These are phyloP conservation scores for Brienomyrus brachyistius DNA, from an alignment of 2,113 vertebrate species.

Conservation along the genomic window DNA sequence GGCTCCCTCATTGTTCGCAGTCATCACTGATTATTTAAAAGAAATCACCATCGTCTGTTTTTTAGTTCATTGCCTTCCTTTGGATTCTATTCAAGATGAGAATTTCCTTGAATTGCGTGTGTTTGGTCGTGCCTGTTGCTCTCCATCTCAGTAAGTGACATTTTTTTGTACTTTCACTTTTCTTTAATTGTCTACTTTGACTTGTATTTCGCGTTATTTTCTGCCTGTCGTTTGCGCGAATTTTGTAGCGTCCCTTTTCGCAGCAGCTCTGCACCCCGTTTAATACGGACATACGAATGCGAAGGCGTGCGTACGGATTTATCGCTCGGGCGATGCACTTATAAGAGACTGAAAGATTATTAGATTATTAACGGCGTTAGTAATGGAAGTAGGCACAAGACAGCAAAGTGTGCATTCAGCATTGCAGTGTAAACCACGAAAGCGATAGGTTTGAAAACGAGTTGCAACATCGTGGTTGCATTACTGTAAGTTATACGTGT, in stretches of 20 bases:
- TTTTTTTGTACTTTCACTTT: not conserved
- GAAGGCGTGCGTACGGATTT: not conserved
- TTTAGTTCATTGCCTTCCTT: not conserved
- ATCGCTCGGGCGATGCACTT: not conserved
- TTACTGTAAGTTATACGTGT: not conserved
- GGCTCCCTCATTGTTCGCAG: not conserved
- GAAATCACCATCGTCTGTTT: not conserved
- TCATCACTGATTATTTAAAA: not conserved
- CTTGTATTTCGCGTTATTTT: not conserved
- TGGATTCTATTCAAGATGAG: slow-evolving; percentile 49
- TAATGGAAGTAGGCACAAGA: not conserved
- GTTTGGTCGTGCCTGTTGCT: slow-evolving; percentile 64
- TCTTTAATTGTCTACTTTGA: not conserved
- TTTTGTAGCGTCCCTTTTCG: not conserved
- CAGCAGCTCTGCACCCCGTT: not conserved
- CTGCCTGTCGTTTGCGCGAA: too few species aligned
- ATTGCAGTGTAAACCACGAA: not conserved
- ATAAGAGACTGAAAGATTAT: not conserved
- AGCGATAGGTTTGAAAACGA: not conserved
- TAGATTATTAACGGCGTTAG: not conserved
- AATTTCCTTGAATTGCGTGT: slow-evolving; percentile 47
- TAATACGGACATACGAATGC: not conserved
- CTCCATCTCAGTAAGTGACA: slow-evolving; percentile 62
- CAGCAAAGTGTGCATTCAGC: not conserved
- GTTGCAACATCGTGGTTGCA: not conserved